Conservation (phyloP, 2,888 invertebrate genomes). For the Ceriagrion tenellum region DNA sequence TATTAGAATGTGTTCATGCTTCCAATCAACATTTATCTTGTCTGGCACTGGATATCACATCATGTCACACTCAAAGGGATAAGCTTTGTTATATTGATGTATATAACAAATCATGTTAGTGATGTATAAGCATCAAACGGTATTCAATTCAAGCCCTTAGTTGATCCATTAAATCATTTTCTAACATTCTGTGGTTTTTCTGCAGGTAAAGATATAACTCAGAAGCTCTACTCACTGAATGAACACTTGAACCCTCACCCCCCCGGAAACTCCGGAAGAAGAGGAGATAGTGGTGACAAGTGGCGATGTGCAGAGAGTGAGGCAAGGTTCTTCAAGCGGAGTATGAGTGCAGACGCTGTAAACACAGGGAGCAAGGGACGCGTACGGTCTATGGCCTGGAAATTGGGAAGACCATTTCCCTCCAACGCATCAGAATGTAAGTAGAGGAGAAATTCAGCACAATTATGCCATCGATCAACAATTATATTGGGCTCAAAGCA, state of each 20-base stretch:
- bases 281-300: conserved; percentile 68
- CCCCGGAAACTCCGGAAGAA: conserved; percentile 44
- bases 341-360: conserved; percentile 88
- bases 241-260: conserved; percentile 81
- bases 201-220: conserved; percentile 89
- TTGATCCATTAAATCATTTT: background rate
- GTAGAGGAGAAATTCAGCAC: background rate
- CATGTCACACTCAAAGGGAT: too few relatives aligned
- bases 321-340: conserved; percentile 77
- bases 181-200: background rate
- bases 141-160: background rate
- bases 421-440: conserved; percentile 60
- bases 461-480: background rate
- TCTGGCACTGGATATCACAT: too few relatives aligned
- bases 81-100: too few relatives aligned
- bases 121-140: too few relatives aligned
- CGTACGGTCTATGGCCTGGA: conserved; percentile 84
- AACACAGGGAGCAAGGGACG: conserved; percentile 88
- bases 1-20: too few relatives aligned
- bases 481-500: background rate
- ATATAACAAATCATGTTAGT: background rate
- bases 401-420: conserved; percentile 46
- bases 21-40: too few relatives aligned
- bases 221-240: conserved; percentile 90
- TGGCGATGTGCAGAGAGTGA: conserved; percentile 77